Conservation (phyloP, 2,797 vertebrate genomes). For the Lutra lutra region DNA sequence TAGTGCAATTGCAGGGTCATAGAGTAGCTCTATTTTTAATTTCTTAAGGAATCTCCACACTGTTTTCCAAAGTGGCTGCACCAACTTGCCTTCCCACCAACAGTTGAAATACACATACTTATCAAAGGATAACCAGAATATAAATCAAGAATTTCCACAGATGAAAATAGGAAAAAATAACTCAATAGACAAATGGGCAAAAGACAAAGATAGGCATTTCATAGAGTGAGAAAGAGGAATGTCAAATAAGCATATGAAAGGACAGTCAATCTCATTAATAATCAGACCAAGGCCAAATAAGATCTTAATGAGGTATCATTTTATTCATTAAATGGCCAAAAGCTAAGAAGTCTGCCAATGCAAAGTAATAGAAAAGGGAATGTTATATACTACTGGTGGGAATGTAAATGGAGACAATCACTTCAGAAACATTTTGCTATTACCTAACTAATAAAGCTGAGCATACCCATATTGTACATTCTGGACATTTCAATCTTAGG, state of each 20-base stretch:
- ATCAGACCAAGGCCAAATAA: not conserved
- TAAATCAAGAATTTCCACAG: not conserved
- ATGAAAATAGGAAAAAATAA: not conserved
- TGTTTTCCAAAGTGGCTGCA: too few species aligned
- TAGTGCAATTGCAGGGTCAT: too few species aligned
- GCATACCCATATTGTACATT: not conserved
- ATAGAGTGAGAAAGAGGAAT: not conserved
- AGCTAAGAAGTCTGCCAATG: not conserved
- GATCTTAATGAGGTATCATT: not conserved
- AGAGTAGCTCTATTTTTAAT: too few species aligned
- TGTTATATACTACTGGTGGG: not conserved
- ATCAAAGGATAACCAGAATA: not conserved
- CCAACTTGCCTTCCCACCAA: too few species aligned
- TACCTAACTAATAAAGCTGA: not conserved
- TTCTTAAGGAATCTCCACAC: too few species aligned
- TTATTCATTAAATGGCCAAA: not conserved
- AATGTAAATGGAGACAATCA: not conserved
- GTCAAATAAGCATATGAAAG: conserved; percentile 35
- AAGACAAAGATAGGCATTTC: conserved; percentile 26
- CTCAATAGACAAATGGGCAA: not conserved
- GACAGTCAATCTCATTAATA: not conserved
- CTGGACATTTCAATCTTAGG: not conserved
- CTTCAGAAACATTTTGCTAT: not conserved
- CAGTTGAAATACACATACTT: not conserved
- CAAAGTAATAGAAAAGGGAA: not conserved